Percentiles rank a stretch among this genome's conserved stretches.
Conservation (phyloP, 2,888 invertebrate genomes). For the Drosophila putrida region DNA sequence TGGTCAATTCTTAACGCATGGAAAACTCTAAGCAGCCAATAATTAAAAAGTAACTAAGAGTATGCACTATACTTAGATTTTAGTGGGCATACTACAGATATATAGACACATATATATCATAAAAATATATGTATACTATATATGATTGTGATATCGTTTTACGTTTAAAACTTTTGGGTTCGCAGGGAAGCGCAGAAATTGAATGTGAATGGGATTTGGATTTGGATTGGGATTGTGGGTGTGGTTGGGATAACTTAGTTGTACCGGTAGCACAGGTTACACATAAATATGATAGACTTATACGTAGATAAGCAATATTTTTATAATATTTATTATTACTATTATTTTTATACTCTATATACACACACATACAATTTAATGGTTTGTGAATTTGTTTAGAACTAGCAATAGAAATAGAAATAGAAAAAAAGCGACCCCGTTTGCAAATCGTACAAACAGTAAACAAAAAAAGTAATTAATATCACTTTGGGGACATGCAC, state of each 20-base stretch:
- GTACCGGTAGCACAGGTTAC: constrained; percentile 63
- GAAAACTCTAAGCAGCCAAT: constrained; percentile 63
- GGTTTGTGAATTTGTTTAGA: constrained; percentile 33
- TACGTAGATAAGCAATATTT: constrained; percentile 2
- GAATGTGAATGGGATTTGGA: constrained; percentile 12
- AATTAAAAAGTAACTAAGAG: constrained; percentile 45
- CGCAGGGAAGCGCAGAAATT: constrained; percentile 68
- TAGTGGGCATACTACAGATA: constrained; percentile 16
- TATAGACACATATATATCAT: constrained; percentile 7
- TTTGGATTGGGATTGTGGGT: background rate
- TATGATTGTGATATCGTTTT: constrained; percentile 28
- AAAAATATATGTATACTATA: constrained; percentile 7
- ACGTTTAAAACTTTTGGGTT: constrained; percentile 67
- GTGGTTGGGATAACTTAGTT: constrained; percentile 53
- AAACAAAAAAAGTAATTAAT: constrained; percentile 53
- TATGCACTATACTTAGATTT: constrained; percentile 37
- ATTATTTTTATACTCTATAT: constrained; percentile 36
- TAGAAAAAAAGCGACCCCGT: constrained; percentile 58
- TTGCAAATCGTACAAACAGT: constrained; percentile 57
- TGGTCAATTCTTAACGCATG: constrained; percentile 57
- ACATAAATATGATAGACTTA: constrained; percentile 57
- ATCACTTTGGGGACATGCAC: constrained; percentile 75
- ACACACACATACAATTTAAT: constrained; percentile 42
- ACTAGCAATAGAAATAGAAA: constrained; percentile 44
- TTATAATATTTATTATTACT: constrained; percentile 40